Conservation (phyloP, 2,797 vertebrate species). For the Zalophus californianus region DNA sequence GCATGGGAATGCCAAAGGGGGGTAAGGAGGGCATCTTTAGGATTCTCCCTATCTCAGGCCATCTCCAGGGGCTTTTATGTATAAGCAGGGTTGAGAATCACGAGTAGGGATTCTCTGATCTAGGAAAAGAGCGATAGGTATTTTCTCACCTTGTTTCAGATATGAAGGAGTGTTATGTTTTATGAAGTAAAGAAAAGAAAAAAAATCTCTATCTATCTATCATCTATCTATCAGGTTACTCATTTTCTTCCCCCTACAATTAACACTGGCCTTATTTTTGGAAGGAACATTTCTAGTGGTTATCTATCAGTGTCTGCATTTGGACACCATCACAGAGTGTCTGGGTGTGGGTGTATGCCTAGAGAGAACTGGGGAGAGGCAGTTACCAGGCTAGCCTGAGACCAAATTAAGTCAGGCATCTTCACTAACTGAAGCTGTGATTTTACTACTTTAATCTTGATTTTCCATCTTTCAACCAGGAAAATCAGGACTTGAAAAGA, state of each 20-base stretch:
- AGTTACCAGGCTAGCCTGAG: background rate
- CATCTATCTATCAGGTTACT: background rate
- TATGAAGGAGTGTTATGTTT: background rate
- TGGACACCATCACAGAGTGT: background rate
- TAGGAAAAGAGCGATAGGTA: background rate
- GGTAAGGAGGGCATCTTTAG: background rate
- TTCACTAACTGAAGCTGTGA: slow-evolving; percentile 7
- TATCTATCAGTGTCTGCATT: background rate
- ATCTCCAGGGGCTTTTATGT: background rate
- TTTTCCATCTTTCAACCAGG: slow-evolving; percentile 40
- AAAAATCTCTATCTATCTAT: background rate
- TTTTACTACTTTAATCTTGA: slow-evolving; percentile 56
- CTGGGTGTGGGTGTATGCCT: background rate
- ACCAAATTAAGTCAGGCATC: background rate
- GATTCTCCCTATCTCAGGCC: background rate
- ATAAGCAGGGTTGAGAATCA: background rate
- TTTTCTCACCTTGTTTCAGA: background rate
- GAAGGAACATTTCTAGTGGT: background rate
- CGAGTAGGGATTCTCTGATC: background rate
- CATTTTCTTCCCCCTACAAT: background rate
- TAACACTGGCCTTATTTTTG: background rate
- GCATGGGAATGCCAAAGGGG: background rate
- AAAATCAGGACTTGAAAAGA: slow-evolving; percentile 18
- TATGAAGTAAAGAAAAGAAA: background rate
- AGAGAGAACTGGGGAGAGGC: background rate